These are phyloP conservation scores for Microtus ochrogaster DNA, from an alignment of 2,113 vertebrate species.

Conservation along the genomic window DNA sequence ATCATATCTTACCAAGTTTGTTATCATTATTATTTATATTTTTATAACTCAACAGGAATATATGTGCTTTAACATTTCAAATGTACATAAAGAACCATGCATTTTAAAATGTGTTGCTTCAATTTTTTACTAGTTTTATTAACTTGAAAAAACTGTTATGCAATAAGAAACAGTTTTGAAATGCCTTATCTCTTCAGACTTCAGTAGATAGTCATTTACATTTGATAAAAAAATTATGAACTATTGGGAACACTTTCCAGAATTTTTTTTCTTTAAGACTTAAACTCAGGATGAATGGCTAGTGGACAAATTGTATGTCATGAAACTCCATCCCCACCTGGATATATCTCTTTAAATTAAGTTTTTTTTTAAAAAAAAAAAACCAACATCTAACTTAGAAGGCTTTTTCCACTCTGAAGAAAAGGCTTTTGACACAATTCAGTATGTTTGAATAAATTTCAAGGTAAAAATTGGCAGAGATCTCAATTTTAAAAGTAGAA, in stretches of 20 bases:
- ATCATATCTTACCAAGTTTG: background rate
- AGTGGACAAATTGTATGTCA: fast-evolving
- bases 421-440: background rate
- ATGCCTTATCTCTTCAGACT: background rate
- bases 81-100: background rate
- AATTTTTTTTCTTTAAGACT: background rate
- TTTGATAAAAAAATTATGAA: conserved; percentile 16
- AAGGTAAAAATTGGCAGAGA: background rate
- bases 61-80: background rate
- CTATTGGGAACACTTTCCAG: background rate
- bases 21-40: background rate
- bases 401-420: background rate
- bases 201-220: background rate
- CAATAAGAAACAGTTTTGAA: background rate
- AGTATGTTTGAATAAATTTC: background rate
- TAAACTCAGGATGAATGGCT: fast-evolving
- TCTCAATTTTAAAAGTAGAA: background rate
- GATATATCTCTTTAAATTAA: background rate
- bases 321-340: background rate
- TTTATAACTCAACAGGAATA: background rate
- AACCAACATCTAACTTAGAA: background rate
- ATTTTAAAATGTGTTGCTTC: background rate
- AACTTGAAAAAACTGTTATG: background rate
- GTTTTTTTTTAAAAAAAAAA: background rate
- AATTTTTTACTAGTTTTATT: background rate